phyloP scores from a whole-genome alignment of 2,888 invertebrate genomes.

The Entomobrya multifasciata region DNA sequence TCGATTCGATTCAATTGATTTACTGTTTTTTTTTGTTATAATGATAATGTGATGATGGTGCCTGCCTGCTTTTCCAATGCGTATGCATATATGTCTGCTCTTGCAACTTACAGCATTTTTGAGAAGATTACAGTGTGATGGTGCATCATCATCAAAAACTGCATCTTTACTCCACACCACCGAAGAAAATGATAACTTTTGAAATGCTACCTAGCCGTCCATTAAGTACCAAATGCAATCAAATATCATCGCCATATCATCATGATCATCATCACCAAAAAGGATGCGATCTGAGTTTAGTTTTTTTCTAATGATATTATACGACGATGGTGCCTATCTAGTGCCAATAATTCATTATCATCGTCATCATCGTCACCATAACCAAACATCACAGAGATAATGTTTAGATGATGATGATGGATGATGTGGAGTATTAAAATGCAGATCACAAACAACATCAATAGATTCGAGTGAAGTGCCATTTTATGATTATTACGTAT shows the following conservation, averaged over 20 bases:
- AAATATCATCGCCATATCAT: conserved; percentile 27
- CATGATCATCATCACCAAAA: too few species aligned
- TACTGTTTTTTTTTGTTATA: not conserved
- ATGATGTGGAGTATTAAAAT: not conserved
- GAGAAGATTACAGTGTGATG: too few species aligned
- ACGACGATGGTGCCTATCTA: conserved; percentile 47
- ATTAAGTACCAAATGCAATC: conserved; percentile 33
- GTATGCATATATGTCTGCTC: too few species aligned
- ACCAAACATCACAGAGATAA: not conserved
- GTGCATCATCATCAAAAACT: too few species aligned
- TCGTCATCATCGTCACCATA: not conserved
- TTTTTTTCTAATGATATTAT: conserved; percentile 1
- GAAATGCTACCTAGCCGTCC: conserved; percentile 19
- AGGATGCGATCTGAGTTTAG: not conserved
- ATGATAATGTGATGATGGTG: conserved; percentile 26
- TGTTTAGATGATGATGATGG: conserved; percentile 3
- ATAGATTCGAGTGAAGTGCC: not conserved
- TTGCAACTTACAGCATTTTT: conserved; percentile 44
- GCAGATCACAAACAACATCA: conserved; percentile 31
- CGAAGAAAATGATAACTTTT: conserved; percentile 35
- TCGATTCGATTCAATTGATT: conserved; percentile 15
- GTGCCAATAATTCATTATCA: conserved; percentile 55
- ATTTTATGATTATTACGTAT: too few species aligned
- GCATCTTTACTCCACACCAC: too few species aligned
- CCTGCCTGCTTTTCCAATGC: too few species aligned